Percentiles rank a stretch among this genome's conserved stretches.
Conservation (phyloP, 2,113 vertebrate species). For the Shinisaurus crocodilurus region DNA sequence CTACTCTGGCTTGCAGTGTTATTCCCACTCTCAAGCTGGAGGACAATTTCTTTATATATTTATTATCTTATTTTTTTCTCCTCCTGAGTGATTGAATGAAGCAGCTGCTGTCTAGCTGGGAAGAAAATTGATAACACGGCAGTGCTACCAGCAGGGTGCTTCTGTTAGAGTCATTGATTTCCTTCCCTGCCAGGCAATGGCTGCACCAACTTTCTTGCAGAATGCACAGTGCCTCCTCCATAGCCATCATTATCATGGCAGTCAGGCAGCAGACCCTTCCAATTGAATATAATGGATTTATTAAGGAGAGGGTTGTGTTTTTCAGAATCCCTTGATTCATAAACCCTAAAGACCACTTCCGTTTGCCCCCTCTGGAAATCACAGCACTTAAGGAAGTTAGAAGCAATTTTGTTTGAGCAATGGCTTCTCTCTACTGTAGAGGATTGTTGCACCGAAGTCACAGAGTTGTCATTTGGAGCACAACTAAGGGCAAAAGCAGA, state of each 20-base stretch:
- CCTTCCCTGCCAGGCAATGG: slow-evolving; percentile 41
- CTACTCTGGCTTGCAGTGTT: neutral
- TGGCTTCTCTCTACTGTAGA: neutral
- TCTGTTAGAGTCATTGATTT: slow-evolving; percentile 18
- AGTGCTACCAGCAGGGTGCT: slow-evolving; percentile 24
- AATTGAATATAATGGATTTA: neutral
- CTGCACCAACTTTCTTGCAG: slow-evolving; percentile 19
- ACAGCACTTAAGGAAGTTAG: rapidly evolving
- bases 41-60: neutral
- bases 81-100: slow-evolving; percentile 11
- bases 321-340: neutral
- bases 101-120: slow-evolving; percentile 45
- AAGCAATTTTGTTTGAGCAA: rapidly evolving
- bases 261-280: neutral
- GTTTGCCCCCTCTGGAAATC: neutral
- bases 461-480: neutral
- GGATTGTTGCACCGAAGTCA: neutral
- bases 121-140: slow-evolving; percentile 43
- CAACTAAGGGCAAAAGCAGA: neutral
- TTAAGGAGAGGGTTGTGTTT: neutral
- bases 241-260: slow-evolving; percentile 20
- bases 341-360: slow-evolving; percentile 10
- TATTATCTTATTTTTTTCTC: neutral
- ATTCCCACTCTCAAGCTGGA: neutral
- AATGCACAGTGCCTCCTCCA: slow-evolving; percentile 21